These are phyloP conservation scores for Spea hammondii DNA, from an alignment of 2,797 vertebrate genomes.

Conservation along the genomic window DNA sequence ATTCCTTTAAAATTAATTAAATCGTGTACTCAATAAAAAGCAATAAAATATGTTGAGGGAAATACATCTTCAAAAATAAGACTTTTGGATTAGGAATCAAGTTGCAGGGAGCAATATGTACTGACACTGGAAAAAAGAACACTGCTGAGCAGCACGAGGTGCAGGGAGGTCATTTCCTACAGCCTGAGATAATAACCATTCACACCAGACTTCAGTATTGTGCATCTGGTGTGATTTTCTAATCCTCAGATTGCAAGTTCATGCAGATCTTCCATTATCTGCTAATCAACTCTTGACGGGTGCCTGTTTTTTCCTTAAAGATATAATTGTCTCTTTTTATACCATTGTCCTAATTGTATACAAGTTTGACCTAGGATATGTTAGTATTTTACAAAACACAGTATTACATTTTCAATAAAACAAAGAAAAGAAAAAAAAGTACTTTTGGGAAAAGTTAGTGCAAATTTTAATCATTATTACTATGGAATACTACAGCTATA, in stretches of 20 bases:
- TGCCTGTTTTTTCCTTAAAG: constrained; percentile 17
- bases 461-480: too few species aligned
- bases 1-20: too few species aligned
- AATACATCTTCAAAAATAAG: too few species aligned
- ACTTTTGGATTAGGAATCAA: background rate
- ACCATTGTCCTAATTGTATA: background rate
- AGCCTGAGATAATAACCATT: constrained; percentile 45
- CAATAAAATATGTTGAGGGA: too few species aligned
- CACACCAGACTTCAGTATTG: constrained; percentile 34
- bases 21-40: too few species aligned
- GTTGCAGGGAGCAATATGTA: constrained; percentile 12
- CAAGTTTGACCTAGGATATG: background rate
- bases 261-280: constrained; percentile 49
- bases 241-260: constrained; percentile 45
- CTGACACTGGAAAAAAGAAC: constrained; percentile 30
- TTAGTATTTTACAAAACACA: too few species aligned
- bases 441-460: too few species aligned
- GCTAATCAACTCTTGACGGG: constrained; percentile 48
- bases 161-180: constrained; percentile 43
- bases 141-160: constrained; percentile 39
- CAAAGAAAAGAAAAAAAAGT: too few species aligned
- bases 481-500: too few species aligned
- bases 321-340: background rate
- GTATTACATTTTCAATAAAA: too few species aligned
- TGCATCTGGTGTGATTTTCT: constrained; percentile 37